Conservation (phyloP, 2,797 vertebrate genomes). For the Leptatherina wallacei region DNA sequence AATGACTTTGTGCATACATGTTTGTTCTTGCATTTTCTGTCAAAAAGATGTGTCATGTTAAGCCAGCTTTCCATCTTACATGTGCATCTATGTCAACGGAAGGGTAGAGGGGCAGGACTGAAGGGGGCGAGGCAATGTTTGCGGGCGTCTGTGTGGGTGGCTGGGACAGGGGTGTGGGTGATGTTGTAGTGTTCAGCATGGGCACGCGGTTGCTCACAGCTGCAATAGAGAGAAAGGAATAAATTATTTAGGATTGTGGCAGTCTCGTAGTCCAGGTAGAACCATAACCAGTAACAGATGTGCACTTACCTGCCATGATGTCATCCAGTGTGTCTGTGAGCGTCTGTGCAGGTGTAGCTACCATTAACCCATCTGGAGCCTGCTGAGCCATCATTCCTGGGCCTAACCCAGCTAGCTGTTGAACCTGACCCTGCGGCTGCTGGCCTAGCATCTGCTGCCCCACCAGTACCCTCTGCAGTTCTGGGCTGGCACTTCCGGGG, state of each 20-base stretch:
- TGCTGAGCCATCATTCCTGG: conserved; percentile 93
- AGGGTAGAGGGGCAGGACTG: conserved; percentile 92
- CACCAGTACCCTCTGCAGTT: conserved; percentile 94
- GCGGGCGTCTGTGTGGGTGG: conserved; percentile 86
- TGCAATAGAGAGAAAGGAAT: conserved; percentile 61
- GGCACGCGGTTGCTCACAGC: conserved; percentile 96
- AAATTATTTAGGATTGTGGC: neutral
- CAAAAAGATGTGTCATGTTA: neutral
- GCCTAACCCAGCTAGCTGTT: conserved; percentile 84
- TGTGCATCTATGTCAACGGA: conserved; percentile 98
- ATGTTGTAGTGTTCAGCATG: conserved; percentile 88
- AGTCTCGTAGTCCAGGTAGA: neutral
- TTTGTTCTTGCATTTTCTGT: neutral
- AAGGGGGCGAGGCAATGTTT: conserved; percentile 86
- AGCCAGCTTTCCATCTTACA: conserved; percentile 81
- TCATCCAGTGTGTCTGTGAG: conserved; percentile 99
- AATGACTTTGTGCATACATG: neutral
- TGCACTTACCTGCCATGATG: conserved; percentile 94
- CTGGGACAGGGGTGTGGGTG: conserved; percentile 86
- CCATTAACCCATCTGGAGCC: conserved; percentile 97
- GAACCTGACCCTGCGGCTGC: conserved; percentile 85
- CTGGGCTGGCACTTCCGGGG: conserved; percentile 90
- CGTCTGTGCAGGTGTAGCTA: conserved; percentile 98
- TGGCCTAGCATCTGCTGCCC: conserved; percentile 92
- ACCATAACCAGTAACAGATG: neutral